phyloP scores from a whole-genome alignment of 2,888 invertebrate species.

The Lasioglossum figueresi region DNA sequence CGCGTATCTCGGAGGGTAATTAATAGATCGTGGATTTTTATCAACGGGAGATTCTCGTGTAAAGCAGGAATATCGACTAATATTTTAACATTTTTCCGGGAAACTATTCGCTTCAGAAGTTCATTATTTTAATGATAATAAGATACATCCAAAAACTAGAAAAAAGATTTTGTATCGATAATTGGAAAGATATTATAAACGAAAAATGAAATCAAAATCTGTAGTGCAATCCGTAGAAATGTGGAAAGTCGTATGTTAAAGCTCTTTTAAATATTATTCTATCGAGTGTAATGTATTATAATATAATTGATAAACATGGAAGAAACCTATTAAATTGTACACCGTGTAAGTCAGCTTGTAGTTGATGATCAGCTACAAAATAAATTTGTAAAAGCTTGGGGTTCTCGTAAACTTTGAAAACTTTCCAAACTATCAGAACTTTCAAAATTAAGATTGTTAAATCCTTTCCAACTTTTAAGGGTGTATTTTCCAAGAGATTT shows the following conservation, averaged over 20 bases:
- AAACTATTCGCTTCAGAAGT: not conserved
- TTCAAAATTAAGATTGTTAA: not conserved
- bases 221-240: not conserved
- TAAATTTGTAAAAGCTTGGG: conserved; percentile 1
- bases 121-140: too few species aligned
- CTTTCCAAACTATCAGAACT: not conserved
- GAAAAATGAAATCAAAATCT: not conserved
- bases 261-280: too few species aligned
- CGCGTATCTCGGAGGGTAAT: not conserved
- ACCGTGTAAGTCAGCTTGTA: not conserved
- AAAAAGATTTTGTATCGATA: too few species aligned
- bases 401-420: not conserved
- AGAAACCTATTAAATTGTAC: not conserved
- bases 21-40: not conserved
- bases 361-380: not conserved
- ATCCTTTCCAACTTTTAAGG: not conserved
- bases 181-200: too few species aligned
- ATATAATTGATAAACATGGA: not conserved
- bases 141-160: too few species aligned
- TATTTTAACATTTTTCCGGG: not conserved
- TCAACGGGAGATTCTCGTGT: not conserved
- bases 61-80: not conserved
- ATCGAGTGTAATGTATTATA: not conserved
- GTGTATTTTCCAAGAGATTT: not conserved
- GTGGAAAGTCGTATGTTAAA: not conserved